A percentile compares a stretch with the other conserved stretches of the same genome.
Conservation (phyloP, 2,888 invertebrate species). For the Cantharis lateralis region DNA sequence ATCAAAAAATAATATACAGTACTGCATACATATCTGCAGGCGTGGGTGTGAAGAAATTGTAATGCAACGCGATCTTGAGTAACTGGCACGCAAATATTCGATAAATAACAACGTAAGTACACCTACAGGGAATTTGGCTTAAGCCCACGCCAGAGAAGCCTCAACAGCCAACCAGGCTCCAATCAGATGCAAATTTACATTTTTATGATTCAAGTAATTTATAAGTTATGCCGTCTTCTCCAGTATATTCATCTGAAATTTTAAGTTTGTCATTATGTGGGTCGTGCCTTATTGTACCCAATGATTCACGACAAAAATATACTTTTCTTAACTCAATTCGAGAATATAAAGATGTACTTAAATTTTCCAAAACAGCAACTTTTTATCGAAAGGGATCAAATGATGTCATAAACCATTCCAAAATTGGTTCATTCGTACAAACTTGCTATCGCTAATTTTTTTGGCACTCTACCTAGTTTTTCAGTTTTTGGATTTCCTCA, state of each 20-base stretch:
- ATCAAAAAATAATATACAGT: slow-evolving; percentile 15
- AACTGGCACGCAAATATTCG: slow-evolving; percentile 37
- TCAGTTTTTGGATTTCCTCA: not conserved
- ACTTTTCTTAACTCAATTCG: not conserved
- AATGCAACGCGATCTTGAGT: slow-evolving; percentile 14
- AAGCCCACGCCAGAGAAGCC: slow-evolving; percentile 33
- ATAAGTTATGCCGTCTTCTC: slow-evolving; percentile 19
- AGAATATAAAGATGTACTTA: not conserved
- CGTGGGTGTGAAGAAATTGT: slow-evolving; percentile 16
- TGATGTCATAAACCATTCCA: not conserved
- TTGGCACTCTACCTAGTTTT: too few relatives aligned
- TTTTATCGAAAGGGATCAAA: not conserved
- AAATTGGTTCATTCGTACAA: not conserved
- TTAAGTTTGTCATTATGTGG: slow-evolving; percentile 23
- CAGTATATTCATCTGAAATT: slow-evolving; percentile 20
- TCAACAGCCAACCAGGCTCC: slow-evolving; percentile 28
- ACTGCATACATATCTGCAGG: slow-evolving; percentile 6
- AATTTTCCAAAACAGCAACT: not conserved
- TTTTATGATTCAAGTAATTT: slow-evolving; percentile 30
- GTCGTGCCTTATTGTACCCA: slow-evolving; percentile 18
- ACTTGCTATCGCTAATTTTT: not conserved
- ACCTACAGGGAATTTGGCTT: slow-evolving; percentile 36
- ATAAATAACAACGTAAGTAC: slow-evolving; percentile 37
- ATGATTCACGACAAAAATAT: not conserved
- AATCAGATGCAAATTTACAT: slow-evolving; percentile 26